Base-by-base conservation (phyloP, 2,113 vertebrate genomes). In the Thalassoma bifasciatum region DNA sequence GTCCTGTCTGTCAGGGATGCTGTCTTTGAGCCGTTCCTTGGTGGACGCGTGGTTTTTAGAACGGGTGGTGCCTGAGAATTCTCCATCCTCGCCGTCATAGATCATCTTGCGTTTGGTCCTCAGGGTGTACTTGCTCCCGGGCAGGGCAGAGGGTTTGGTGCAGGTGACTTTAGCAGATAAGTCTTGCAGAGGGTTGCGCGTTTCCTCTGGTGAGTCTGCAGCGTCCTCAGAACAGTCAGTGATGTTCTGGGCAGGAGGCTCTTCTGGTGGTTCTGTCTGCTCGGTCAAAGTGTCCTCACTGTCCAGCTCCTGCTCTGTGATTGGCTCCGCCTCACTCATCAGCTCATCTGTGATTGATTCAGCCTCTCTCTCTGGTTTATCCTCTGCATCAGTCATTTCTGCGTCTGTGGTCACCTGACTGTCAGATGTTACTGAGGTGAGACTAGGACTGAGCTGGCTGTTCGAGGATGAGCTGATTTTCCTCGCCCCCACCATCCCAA, bases 101-200 rank as follows among this genome's bases (percentile, higher is more conserved):
- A 91, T 94, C 77, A 95, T 96, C 88, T 98, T 99, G 24, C 97
- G 94, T 85, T 99, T 99, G 0, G 96, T 91, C 87, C 98, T 94
- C 61, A 99, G 93, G 0, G 96, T 96, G 11, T 99, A 99, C 79
- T 99, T 99, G 91, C 96, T 98, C 72, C 95, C 95, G 67, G 95
- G 96, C 8, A 97, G 88, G 77, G 94, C 94, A 82, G 96, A 96
- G 0, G 93, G 88, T 61, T 95, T 95, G 23, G 95, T 94, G 92
- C 95, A 72, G 79, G 72, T 94, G 78, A 93, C 64, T 75, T 88
- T 84, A 6, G 74, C 69, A 9, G 88, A 92, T 79, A 92, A 68
- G 58, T 93, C 93, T 50, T 92, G 92, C 85, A 88, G 84, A 21
- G 79, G 67, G 63, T 42, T 61, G 21, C 87, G 58, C 10, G 34